These are phyloP conservation scores for Andrena chrysosceles DNA, from an alignment of 2,888 invertebrate species.

Conservation along the genomic window DNA sequence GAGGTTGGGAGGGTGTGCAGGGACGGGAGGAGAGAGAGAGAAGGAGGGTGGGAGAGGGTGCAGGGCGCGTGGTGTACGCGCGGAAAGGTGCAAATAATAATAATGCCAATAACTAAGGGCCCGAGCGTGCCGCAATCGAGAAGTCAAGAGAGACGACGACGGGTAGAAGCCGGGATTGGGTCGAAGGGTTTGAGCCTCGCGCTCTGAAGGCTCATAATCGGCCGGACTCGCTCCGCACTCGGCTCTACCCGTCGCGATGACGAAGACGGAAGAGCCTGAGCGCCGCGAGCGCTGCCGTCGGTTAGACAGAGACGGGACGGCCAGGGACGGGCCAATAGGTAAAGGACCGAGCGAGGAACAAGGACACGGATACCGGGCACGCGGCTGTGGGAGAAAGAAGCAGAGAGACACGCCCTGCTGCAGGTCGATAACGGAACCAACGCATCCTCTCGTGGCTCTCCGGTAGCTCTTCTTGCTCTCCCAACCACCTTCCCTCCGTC, in stretches of 20 bases:
- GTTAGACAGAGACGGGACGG: constrained; percentile 34
- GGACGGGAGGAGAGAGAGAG: background rate
- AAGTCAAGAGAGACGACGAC: constrained; percentile 64
- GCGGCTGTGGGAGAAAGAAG: constrained; percentile 60
- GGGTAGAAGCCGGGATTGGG: constrained; percentile 62
- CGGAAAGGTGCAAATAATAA: constrained; percentile 73
- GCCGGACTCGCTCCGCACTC: constrained; percentile 59
- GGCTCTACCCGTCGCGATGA: constrained; percentile 54
- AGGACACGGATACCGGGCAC: constrained; percentile 43
- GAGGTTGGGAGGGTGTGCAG: background rate
- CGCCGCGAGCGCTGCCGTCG: constrained; percentile 54
- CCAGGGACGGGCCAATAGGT: constrained; percentile 48
- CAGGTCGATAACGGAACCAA: constrained; percentile 76
- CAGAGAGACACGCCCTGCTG: constrained; percentile 74
- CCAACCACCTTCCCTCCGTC: constrained; percentile 53
- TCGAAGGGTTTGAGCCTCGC: constrained; percentile 68
- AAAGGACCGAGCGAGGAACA: constrained; percentile 50
- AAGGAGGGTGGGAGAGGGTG: constrained; percentile 21
- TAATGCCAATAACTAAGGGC: constrained; percentile 68
- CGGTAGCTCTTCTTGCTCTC: constrained; percentile 74
- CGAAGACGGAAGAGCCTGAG: constrained; percentile 58
- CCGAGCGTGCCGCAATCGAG: constrained; percentile 63
- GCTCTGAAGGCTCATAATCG: constrained; percentile 68
- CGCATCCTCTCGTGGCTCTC: constrained; percentile 75
- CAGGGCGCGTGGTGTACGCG: constrained; percentile 50